A percentile compares a stretch with the other conserved stretches of the same genome.
phyloP scores from a whole-genome alignment of 2,113 vertebrate genomes.

The Hydrolagus affinis region DNA sequence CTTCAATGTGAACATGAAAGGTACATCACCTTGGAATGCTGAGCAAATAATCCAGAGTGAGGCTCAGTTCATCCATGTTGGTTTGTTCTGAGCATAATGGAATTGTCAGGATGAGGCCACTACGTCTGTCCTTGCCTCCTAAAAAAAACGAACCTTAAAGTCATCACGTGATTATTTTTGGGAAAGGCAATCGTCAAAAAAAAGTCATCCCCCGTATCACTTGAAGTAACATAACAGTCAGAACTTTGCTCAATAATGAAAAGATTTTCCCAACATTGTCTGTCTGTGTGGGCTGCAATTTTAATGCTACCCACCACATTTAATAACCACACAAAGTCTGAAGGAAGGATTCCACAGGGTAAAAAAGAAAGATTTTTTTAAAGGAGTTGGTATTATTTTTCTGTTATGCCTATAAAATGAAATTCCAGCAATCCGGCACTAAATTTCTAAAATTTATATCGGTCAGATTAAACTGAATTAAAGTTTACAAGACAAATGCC shows the following conservation, averaged over 20 bases:
- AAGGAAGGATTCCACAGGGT: background rate
- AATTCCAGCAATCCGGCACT: no score
- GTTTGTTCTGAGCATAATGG: slow-evolving; percentile 93
- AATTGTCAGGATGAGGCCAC: slow-evolving; percentile 95
- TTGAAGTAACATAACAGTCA: background rate
- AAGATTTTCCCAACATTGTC: background rate
- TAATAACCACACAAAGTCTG: background rate
- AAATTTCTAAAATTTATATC: no score
- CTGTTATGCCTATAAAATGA: no score
- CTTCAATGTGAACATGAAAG: background rate
- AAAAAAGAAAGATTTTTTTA: no score
- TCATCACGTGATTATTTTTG: slow-evolving; percentile 14
- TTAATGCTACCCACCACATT: background rate
- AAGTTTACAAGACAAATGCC: no score
- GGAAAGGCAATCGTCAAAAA: background rate
- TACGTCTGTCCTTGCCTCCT: slow-evolving; percentile 95
- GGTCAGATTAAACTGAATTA: no score
- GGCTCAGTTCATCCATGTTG: slow-evolving; percentile 92
- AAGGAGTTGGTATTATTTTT: no score
- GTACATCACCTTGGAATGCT: slow-evolving; percentile 87
- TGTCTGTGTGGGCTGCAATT: background rate
- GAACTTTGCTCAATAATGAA: background rate
- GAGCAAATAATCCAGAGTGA: slow-evolving; percentile 90
- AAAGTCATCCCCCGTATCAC: background rate
- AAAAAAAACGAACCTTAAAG: slow-evolving; percentile 35